Evolutionary conservation across 2,888 invertebrate genomes (phyloP), one percentile per base, ranked within the genome.

Genomic region (Ormyrus nitidulus): DNA sequence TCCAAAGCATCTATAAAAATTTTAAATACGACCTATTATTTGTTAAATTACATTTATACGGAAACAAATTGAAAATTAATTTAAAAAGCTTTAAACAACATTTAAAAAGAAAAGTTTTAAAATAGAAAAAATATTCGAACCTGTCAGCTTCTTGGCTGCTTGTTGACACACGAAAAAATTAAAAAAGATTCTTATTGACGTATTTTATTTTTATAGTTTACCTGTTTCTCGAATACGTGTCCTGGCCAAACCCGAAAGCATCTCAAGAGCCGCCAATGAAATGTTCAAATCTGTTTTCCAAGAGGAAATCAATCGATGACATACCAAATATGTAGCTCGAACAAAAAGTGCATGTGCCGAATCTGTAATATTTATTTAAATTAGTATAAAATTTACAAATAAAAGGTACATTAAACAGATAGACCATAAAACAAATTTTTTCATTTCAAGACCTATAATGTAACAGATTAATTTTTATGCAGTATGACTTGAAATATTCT

Each of bases 201-300:
- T 61, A 80, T 74, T 73, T 54, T 46, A 79, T n/a, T 86, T 64
- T 5, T 46, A 48, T n/a, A 62, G 2, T 90, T 87, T 91, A 97
- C 97, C 97, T 91, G 97, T 96, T 90, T 97, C 96, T 59, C 95
- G 94, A 78, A 97, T 96, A 85, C 96, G 95, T n/a, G 97, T 93
- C 86, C 97, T 94, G 34, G 98, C 98, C 72, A 99, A 92, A 8
- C 98, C 98, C 6, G 96, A 95, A 0, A 99, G 92, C 74, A 98
- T 93, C 90, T 99, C 99, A 82, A 99, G 91, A 0, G 98, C 98
- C 0, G 98, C 98, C 77, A 99, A 91, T 0, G 98, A 98, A 58
- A 98, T 96, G 89, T 97, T 98, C 81, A 98, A 92, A 91, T 99
- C 98, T 0, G 96, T 95, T 91, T 98, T 98, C 98, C 98, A 99